phyloP scores from a whole-genome alignment of 2,113 vertebrate species.

The Eretmochelys imbricata region DNA sequence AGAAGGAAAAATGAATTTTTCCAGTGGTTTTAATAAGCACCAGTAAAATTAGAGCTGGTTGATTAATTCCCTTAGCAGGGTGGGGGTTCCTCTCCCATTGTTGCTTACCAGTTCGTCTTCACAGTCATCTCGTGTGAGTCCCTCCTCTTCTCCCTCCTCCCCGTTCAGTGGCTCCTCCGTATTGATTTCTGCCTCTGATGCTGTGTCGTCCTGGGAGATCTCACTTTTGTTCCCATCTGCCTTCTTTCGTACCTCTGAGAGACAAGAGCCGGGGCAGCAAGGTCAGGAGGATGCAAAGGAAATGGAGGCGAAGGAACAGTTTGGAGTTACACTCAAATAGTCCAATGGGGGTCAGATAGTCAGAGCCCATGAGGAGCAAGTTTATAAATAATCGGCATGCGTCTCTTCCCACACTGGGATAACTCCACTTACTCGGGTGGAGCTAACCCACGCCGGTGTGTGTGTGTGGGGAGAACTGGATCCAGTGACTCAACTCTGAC shows the following conservation, averaged over 20 bases:
- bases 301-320: background rate
- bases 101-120: slow-evolving; percentile 86
- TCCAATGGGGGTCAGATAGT: background rate
- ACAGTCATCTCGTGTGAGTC: slow-evolving; percentile 80
- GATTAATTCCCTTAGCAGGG: background rate
- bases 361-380: accelerated
- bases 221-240: slow-evolving; percentile 74
- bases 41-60: background rate
- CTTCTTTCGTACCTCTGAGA: slow-evolving; percentile 84
- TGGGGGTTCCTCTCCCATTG: background rate
- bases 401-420: background rate
- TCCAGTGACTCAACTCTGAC: background rate
- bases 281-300: background rate
- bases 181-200: slow-evolving; percentile 80
- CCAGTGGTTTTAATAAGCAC: background rate
- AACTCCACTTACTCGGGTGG: background rate
- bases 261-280: background rate
- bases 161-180: slow-evolving; percentile 80
- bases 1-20: background rate
- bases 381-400: accelerated
- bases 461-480: too few relatives aligned
- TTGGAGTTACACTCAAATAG: accelerated
- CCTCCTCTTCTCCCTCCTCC: slow-evolving; percentile 83
- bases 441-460: background rate
- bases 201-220: slow-evolving; percentile 81